Percentiles rank a stretch among this genome's conserved stretches.
Conservation (phyloP, 2,113 vertebrate species). For the Mustela nigripes region DNA sequence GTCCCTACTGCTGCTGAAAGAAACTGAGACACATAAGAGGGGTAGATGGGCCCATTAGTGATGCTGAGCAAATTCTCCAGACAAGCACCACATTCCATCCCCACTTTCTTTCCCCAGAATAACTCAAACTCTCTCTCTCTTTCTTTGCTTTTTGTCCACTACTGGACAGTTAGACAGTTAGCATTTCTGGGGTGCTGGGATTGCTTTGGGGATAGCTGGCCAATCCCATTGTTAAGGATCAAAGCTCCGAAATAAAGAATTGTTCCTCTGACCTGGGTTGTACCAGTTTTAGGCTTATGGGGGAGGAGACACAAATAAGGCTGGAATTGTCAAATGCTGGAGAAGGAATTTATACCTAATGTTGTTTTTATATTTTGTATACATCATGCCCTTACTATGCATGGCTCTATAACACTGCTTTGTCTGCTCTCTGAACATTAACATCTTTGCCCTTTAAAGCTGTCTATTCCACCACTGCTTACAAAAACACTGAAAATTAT, state of each 20-base stretch:
- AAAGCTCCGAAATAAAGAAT: not conserved
- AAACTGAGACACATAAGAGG: not conserved
- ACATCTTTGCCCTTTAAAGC: not conserved
- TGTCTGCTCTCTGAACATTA: not conserved
- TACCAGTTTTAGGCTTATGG: not conserved
- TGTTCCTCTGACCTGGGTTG: not conserved
- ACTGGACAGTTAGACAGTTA: not conserved
- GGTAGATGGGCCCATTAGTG: not conserved
- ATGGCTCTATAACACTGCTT: not conserved
- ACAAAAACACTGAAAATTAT: not conserved
- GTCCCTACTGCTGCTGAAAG: not conserved
- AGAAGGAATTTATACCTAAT: not conserved
- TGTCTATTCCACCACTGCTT: not conserved
- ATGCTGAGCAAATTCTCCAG: not conserved
- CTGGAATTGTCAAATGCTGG: not conserved
- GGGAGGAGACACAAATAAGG: not conserved
- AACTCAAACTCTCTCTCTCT: not conserved
- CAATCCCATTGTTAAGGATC: not conserved
- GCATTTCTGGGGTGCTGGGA: not conserved
- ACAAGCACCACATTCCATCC: not conserved
- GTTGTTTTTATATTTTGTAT: not conserved
- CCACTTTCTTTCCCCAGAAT: not conserved
- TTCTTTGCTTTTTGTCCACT: not conserved
- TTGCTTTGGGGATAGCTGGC: not conserved
- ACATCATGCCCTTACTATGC: not conserved